Percentiles rank a stretch among this genome's conserved stretches.
phyloP scores from a whole-genome alignment of 2,113 vertebrate species.

The Oxygymnocypris stewartii region DNA sequence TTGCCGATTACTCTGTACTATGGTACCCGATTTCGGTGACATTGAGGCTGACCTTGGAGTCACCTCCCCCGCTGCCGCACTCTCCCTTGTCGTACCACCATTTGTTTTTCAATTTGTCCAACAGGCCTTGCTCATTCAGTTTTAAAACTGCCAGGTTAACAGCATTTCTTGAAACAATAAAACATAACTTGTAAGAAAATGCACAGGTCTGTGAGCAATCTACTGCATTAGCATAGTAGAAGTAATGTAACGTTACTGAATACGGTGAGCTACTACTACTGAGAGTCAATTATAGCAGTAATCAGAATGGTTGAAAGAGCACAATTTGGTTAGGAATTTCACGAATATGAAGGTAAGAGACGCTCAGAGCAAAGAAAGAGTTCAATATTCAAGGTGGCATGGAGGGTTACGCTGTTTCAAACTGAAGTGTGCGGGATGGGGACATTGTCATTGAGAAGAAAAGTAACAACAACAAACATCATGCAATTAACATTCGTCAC shows the following conservation, averaged over 20 bases:
- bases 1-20: constrained; percentile 99
- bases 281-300: constrained; percentile 62
- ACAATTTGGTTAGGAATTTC: constrained; percentile 96
- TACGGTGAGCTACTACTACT: constrained; percentile 62
- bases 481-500: constrained; percentile 99
- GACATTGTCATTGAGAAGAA: constrained; percentile 96
- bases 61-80: constrained; percentile 99
- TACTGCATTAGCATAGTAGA: constrained; percentile 72
- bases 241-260: constrained; percentile 61
- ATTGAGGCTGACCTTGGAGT: constrained; percentile 99
- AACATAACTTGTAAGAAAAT: constrained; percentile 99
- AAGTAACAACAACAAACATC: constrained; percentile 96
- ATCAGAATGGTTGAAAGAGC: constrained; percentile 79
- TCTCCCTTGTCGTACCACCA: constrained; percentile 99
- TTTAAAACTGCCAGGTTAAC: constrained; percentile 99
- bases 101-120: constrained; percentile 99
- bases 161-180: constrained; percentile 99
- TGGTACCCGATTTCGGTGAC: constrained; percentile 99
- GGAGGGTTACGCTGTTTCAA: constrained; percentile 93
- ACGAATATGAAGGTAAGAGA: constrained; percentile 88
- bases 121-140: constrained; percentile 99
- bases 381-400: constrained; percentile 99
- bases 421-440: constrained; percentile 98
- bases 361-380: constrained; percentile 91
- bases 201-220: constrained; percentile 94